Percentiles rank a stretch among this genome's conserved stretches.
phyloP scores from a whole-genome alignment of 2,113 vertebrate genomes.

The Daubentonia madagascariensis region DNA sequence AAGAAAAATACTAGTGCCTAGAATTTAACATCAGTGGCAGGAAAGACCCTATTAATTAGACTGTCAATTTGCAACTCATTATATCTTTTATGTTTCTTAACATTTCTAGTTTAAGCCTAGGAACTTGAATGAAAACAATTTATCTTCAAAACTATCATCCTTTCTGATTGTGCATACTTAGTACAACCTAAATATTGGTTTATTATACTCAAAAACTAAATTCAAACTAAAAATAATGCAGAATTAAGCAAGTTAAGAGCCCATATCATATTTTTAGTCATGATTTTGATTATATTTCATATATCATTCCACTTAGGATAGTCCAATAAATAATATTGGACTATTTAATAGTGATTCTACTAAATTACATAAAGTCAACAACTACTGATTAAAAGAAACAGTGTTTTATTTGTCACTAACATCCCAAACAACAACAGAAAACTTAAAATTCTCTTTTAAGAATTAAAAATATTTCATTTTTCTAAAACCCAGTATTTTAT shows the following conservation, averaged over 20 bases:
- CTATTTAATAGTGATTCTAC: neutral
- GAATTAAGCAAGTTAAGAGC: neutral
- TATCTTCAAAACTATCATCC: neutral
- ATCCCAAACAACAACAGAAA: neutral
- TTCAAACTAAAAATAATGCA: neutral
- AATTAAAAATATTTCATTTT: neutral
- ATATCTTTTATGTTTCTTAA: neutral
- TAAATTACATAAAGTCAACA: neutral
- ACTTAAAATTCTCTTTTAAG: neutral
- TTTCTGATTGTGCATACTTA: neutral
- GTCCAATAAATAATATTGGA: neutral
- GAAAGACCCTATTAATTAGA: neutral
- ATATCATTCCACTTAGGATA: neutral
- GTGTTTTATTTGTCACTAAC: neutral
- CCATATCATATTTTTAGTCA: neutral
- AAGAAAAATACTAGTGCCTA: neutral
- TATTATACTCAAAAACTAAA: neutral
- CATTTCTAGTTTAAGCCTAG: neutral
- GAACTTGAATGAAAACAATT: neutral
- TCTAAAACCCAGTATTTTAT: neutral
- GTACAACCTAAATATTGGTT: neutral
- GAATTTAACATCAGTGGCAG: neutral
- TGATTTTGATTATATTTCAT: neutral
- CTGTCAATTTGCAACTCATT: neutral
- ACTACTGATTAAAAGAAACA: neutral